These are phyloP conservation scores for Dione vanillae DNA, from an alignment of 2,888 invertebrate species.

Conservation along the genomic window DNA sequence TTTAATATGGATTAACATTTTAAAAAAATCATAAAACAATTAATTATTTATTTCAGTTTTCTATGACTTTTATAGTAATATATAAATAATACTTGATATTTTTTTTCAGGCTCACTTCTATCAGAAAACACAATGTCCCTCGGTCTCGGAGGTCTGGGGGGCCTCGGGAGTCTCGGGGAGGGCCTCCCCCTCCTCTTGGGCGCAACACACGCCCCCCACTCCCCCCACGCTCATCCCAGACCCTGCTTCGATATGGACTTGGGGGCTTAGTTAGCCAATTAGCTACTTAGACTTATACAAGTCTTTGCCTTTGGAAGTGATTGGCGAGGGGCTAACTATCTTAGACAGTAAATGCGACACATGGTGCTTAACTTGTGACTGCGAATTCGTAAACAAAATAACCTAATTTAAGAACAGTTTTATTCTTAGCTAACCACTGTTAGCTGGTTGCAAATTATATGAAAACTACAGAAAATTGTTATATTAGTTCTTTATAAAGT, in stretches of 20 bases:
- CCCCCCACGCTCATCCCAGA: slow-evolving; percentile 70
- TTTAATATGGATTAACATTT: too few relatives aligned
- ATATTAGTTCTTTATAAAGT: background rate
- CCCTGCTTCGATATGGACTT: slow-evolving; percentile 80
- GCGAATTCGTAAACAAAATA: slow-evolving; percentile 21
- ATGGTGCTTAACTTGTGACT: slow-evolving; percentile 19
- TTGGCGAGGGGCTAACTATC: background rate
- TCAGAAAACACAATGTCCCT: slow-evolving; percentile 50
- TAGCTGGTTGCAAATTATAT: background rate
- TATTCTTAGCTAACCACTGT: slow-evolving; percentile 1
- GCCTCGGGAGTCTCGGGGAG: slow-evolving; percentile 54
- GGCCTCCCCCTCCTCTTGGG: slow-evolving; percentile 69
- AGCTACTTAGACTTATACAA: background rate
- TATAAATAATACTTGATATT: background rate
- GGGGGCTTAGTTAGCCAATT: slow-evolving; percentile 56
- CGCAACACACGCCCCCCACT: slow-evolving; percentile 76
- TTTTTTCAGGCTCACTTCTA: slow-evolving; percentile 59
- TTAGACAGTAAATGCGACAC: slow-evolving; percentile 11
- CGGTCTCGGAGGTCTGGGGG: slow-evolving; percentile 53
- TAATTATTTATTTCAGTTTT: too few relatives aligned
- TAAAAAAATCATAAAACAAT: too few relatives aligned
- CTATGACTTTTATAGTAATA: too few relatives aligned
- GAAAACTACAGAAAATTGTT: background rate
- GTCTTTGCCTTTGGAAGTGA: background rate
- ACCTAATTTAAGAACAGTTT: background rate